Conservation (phyloP, 2,888 invertebrate species). For the Cerastis leucographa region DNA sequence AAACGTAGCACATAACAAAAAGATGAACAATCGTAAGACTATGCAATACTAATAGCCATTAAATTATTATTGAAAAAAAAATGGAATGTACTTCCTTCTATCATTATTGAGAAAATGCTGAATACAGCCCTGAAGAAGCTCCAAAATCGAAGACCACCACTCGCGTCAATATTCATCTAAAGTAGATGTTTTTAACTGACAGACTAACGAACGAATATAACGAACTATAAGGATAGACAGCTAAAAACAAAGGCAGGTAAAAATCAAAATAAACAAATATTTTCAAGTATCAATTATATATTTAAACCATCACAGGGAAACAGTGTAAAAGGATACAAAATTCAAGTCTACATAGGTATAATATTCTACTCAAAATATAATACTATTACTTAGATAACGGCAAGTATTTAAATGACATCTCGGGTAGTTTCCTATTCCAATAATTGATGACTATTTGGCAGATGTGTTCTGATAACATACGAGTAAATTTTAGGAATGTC, state of each 20-base stretch:
- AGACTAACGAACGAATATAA: constrained; percentile 22
- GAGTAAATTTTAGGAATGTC: constrained; percentile 36
- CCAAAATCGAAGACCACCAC: constrained; percentile 46
- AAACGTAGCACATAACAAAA: constrained; percentile 41
- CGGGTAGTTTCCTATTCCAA: constrained; percentile 19
- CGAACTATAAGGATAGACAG: background rate
- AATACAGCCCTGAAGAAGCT: constrained; percentile 59
- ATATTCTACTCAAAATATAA: constrained; percentile 13
- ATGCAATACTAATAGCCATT: constrained; percentile 63
- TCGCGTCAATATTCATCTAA: constrained; percentile 14
- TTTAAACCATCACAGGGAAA: constrained; percentile 29
- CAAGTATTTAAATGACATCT: constrained; percentile 15
- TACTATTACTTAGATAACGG: constrained; percentile 22
- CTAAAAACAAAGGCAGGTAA: constrained; percentile 22
- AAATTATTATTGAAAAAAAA: constrained; percentile 53
- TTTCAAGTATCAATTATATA: constrained; percentile 48
- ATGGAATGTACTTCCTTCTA: constrained; percentile 75
- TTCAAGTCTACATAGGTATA: background rate
- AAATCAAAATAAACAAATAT: constrained; percentile 57
- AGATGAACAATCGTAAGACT: constrained; percentile 50
- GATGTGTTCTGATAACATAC: background rate
- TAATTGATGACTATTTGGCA: constrained; percentile 2
- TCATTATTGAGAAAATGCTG: constrained; percentile 50
- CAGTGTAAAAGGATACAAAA: constrained; percentile 31
- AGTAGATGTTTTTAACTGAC: constrained; percentile 1